These are phyloP conservation scores for Loriculus beryllinus DNA, from an alignment of 2,797 vertebrate genomes.

Conservation along the genomic window DNA sequence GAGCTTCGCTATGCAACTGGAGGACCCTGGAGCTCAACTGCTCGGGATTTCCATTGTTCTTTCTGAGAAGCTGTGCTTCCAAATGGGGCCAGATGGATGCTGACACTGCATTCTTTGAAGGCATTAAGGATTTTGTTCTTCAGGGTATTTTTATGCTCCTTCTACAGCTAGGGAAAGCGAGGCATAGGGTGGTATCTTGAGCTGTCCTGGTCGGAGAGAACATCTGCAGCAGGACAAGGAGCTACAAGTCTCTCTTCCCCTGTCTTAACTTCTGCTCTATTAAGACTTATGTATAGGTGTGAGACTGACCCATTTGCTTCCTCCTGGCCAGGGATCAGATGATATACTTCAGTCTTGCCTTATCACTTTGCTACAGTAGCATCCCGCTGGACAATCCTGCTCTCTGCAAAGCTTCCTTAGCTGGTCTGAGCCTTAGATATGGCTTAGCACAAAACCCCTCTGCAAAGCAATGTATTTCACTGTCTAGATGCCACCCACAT, in stretches of 20 bases:
- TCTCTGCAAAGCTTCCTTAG: background rate
- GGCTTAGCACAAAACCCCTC: background rate
- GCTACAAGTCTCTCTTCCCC: background rate
- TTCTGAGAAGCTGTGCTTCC: background rate
- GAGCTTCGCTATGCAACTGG: conserved; percentile 29
- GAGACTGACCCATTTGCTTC: background rate
- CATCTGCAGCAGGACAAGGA: background rate
- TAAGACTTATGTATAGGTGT: background rate
- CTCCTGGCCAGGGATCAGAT: background rate
- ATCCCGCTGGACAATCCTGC: background rate
- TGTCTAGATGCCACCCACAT: background rate
- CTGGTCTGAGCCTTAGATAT: background rate
- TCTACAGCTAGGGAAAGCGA: background rate
- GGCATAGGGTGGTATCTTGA: background rate
- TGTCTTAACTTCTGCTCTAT: background rate
- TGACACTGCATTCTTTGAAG: conserved; percentile 34
- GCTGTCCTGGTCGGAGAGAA: background rate
- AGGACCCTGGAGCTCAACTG: conserved; percentile 19
- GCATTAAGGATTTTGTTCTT: background rate
- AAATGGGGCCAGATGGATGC: conserved; percentile 23
- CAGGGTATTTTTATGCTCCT: background rate
- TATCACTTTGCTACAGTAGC: background rate
- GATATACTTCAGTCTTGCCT: background rate
- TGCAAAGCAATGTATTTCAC: background rate
- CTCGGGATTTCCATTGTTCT: conserved; percentile 28